Conservation (phyloP, 92 coral and sea anemone genomes). For the Epizoanthus stellaris region DNA sequence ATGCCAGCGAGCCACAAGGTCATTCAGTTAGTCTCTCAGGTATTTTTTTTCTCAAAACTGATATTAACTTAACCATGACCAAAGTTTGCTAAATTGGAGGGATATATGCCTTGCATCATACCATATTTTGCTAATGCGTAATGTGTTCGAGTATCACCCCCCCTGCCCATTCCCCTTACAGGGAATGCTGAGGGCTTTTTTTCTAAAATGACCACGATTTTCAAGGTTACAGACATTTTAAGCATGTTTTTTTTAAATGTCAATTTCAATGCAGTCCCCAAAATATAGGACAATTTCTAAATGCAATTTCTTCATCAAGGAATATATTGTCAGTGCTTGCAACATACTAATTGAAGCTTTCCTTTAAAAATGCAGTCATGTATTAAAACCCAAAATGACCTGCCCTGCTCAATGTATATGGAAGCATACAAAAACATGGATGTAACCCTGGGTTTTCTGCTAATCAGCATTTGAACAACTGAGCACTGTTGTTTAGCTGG, state of each 20-base stretch:
- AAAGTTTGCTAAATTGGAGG: neutral
- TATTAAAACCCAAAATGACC: too few species aligned
- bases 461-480: neutral
- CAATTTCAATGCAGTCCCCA: too few species aligned
- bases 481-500: constrained; percentile 1
- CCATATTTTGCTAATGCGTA: neutral
- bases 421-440: neutral
- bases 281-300: too few species aligned
- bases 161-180: too few species aligned
- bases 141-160: too few species aligned
- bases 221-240: neutral
- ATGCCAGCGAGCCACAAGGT: neutral
- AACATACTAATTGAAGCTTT: too few species aligned
- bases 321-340: too few species aligned
- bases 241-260: neutral
- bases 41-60: neutral
- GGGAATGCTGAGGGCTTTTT: too few species aligned
- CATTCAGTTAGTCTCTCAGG: neutral
- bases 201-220: too few species aligned
- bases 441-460: neutral
- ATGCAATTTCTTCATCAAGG: too few species aligned
- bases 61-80: neutral
- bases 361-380: too few species aligned
- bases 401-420: neutral
- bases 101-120: neutral